Evolutionary conservation across 2,113 vertebrate genomes (phyloP), one percentile per base, ranked within the genome.

Genomic region (Gavialis gangeticus): DNA sequence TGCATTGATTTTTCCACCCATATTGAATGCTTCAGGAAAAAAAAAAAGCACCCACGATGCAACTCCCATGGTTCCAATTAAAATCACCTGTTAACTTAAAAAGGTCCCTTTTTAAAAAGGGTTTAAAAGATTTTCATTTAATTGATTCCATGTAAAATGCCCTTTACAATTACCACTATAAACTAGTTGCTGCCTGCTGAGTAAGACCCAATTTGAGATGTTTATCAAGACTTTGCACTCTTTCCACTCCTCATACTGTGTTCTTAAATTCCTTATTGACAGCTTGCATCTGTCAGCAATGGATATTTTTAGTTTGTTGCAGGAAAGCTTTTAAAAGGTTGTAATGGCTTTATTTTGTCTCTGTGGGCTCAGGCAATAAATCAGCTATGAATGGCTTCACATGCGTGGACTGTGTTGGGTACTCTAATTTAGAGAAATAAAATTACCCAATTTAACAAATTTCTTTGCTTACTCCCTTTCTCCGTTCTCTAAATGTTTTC

Each of bases 181-280:
- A 99, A 99, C 98, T 98, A 97, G 98, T 97, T 89, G 91, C 94
- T 98, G 97, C 99, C 98, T 95, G 98, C 99, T 98, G 99, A 98
- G 99, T 99, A 99, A 99, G 99, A 99, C 98, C 99, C 99, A 99
- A 99, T 99, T 99, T 99, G 99, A 99, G 98, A 99, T 99, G 99
- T 99, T 99, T 99, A 99, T 98, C 97, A 97, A 98, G 99, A 98
- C 99, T 99, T 99, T 97, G 98, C 97, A 97, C 98, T 99, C 99
- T 98, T 98, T 96, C 98, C 98, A 98, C 99, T 98, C 98, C 98
- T 98, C 99, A 98, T 90, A 98, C 98, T 98, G 99, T 97, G 99
- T 98, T 98, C 98, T 97, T 97, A 93, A 96, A 97, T 97, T 97
- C 98, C 97, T 94, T 98, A 98, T 98, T 96, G 98, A 99, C 97